Evolutionary conservation across 37 sponge, comb jelly and placozoan species (phyloP).

Genomic region (Hormiphora californensis): DNA sequence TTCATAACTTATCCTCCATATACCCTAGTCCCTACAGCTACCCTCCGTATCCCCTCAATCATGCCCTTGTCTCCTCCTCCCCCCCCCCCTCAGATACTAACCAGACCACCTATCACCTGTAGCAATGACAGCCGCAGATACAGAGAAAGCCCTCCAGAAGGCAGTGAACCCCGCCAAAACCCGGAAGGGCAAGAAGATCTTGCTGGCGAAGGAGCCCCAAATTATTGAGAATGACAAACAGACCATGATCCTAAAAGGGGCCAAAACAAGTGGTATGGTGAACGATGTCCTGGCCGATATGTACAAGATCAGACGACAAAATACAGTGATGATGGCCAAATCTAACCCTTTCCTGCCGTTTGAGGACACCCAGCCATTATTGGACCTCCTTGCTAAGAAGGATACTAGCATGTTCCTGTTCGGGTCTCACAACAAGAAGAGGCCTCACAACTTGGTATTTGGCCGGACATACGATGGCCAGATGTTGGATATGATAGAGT

Average conservation of each 20-base stretch:
- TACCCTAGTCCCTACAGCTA: no score
- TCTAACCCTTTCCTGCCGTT: background rate
- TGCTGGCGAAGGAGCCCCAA: slow-evolving; percentile 71
- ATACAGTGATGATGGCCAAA: background rate
- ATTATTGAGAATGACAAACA: slow-evolving; percentile 78
- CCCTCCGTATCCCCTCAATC: background rate
- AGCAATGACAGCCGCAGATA: background rate
- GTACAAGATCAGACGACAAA: slow-evolving; percentile 59
- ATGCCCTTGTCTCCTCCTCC: background rate
- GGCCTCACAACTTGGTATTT: slow-evolving; percentile 82
- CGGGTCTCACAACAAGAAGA: slow-evolving; percentile 88
- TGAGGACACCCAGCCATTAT: background rate
- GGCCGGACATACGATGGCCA: slow-evolving; percentile 75
- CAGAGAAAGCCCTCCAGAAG: background rate
- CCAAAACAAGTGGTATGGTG: slow-evolving; percentile 71
- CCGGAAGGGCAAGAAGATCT: slow-evolving; percentile 66
- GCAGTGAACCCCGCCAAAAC: slow-evolving; percentile 71
- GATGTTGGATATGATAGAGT: slow-evolving; percentile 90
- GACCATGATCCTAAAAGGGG: slow-evolving; percentile 74
- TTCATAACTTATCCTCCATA: no score
- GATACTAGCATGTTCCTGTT: slow-evolving; percentile 84
- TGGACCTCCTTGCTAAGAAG: slow-evolving; percentile 66
- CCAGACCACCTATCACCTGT: background rate
- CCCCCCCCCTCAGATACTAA: background rate
- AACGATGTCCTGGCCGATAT: slow-evolving; percentile 74